Evolutionary conservation across 2,888 invertebrate genomes (phyloP).

Genomic region (Temnothorax unifasciatus): DNA sequence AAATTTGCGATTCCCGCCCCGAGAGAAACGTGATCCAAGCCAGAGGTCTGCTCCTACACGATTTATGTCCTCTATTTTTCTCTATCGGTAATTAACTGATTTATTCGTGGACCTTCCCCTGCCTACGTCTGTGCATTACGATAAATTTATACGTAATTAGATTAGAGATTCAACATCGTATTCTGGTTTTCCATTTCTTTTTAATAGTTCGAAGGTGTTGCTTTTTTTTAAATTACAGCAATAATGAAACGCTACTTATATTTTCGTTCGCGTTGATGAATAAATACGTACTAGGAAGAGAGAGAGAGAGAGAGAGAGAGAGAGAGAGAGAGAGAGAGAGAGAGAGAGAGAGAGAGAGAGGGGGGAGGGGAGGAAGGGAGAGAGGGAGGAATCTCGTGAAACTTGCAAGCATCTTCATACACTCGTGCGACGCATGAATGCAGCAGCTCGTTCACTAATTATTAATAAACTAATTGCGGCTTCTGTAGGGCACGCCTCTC

Average conservation of each 20-base stretch:
- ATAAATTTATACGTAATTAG: neutral
- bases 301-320: neutral
- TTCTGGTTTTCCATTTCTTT: neutral
- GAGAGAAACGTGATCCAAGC: conserved; percentile 23
- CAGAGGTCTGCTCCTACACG: conserved; percentile 40
- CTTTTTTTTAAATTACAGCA: neutral
- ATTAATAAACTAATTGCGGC: conserved; percentile 83
- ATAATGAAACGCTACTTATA: conserved; percentile 12
- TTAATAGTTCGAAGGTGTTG: neutral
- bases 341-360: neutral
- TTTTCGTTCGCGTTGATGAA: neutral
- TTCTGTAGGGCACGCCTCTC: conserved; percentile 56
- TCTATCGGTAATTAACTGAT: conserved; percentile 32
- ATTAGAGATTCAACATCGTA: neutral
- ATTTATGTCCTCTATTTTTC: conserved; percentile 9
- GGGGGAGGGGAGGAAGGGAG: neutral
- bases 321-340: neutral
- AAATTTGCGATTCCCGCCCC: conserved; percentile 42
- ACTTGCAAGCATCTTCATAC: conserved; percentile 82
- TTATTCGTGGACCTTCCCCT: neutral
- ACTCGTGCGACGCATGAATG: conserved; percentile 84
- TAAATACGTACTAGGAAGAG: conserved; percentile 4
- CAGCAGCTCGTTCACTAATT: conserved; percentile 86
- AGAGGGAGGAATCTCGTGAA: neutral
- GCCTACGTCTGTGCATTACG: neutral